Base-by-base conservation (phyloP, 2,888 invertebrate genomes). In the Perizoma affinitatum region DNA sequence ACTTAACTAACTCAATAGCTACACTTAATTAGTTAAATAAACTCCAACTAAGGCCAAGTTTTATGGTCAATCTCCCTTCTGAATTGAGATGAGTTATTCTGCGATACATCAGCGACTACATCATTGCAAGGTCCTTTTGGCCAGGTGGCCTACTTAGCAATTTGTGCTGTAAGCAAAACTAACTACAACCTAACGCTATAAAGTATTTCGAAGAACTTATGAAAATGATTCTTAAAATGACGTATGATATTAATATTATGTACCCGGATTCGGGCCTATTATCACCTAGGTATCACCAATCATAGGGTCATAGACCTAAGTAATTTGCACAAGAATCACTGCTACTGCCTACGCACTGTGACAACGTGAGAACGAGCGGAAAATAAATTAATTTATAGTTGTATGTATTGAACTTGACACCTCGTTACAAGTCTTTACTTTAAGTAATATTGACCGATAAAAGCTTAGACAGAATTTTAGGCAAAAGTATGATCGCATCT, bases 121-220 rank as follows among this genome's bases (percentile, higher is more conserved):
- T 5, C 5, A n/a, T 10, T 10, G 42, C n/a, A 3, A 42, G n/a
- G 9, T 10, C 54, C 45, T 52, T 56, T n/a, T 43, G 53, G 53
- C 61, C 64, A 67, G n/a, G n/a, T n/a, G n/a, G n/a, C 64, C 58
- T 50, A 62, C 8, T 52, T 61, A 54, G 35, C 47, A 49, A 62
- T 59, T 66, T 54, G 61, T 40, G 35, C 33, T 54, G 63, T 55
- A 44, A 49, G 49, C 56, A 41, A 56, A 59, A 52, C 45, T 55
- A 43, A 49, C 43, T n/a, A 40, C 38, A 58, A 58, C 63, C 51
- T 61, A 51, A 48, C 6, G 44, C 46, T 65, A 63, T 59, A 9
- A 11, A 9, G 61, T 58, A 63, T 40, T 5, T 11, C 40, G 4
- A 6, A 46, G 42, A 46, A 22, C 7, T n/a, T 11, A 22, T 45